Percentiles rank a stretch among this genome's conserved stretches.
phyloP scores from a whole-genome alignment of 2,888 invertebrate genomes.

The Cephus rjabovi region DNA sequence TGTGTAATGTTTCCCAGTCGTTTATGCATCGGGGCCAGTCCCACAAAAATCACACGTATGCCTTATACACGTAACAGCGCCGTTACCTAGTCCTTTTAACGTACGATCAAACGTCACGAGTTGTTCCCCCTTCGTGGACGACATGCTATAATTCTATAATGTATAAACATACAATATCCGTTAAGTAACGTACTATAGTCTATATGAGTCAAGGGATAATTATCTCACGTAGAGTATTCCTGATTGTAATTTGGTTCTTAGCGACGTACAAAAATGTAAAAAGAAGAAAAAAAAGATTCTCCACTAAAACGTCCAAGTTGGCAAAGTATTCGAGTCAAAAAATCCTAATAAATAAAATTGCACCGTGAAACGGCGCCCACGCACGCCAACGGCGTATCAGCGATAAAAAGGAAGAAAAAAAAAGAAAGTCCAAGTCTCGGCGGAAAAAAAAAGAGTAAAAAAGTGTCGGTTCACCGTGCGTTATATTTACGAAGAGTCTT shows the following conservation, averaged over 20 bases:
- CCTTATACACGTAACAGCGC: neutral
- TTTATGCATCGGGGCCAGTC: neutral
- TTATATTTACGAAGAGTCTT: constrained; percentile 56
- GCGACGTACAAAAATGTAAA: neutral
- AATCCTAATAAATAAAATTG: constrained; percentile 51
- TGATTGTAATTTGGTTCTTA: neutral
- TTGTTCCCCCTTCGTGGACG: neutral
- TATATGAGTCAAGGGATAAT: neutral
- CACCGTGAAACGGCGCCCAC: constrained; percentile 54
- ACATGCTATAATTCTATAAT: neutral
- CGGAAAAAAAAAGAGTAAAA: constrained; percentile 25
- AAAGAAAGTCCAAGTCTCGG: constrained; percentile 26
- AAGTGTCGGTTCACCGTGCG: constrained; percentile 36
- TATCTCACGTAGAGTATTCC: neutral
- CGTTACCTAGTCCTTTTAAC: neutral
- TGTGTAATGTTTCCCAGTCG: neutral
- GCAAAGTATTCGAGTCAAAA: constrained; percentile 21
- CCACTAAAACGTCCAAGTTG: neutral
- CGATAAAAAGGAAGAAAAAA: constrained; percentile 41
- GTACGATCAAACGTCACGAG: neutral
- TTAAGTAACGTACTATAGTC: neutral
- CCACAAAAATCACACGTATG: neutral
- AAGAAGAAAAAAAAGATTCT: neutral
- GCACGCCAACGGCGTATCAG: constrained; percentile 60
- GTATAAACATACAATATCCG: neutral